A percentile compares a stretch with the other conserved stretches of the same genome.
phyloP scores from a whole-genome alignment of 2,888 invertebrate genomes.

The Cistogaster globosa region DNA sequence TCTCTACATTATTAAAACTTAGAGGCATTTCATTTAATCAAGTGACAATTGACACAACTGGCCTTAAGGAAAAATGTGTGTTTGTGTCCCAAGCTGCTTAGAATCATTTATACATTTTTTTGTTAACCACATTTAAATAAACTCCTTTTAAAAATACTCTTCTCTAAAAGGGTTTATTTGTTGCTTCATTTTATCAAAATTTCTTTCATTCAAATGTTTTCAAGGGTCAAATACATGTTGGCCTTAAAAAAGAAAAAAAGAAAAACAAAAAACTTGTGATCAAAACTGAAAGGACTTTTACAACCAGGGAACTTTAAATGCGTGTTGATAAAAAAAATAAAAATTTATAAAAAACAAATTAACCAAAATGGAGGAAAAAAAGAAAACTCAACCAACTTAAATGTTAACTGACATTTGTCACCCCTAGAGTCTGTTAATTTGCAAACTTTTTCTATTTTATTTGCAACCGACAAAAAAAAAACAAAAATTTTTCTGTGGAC shows the following conservation, averaged over 20 bases:
- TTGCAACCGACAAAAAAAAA: conserved; percentile 27
- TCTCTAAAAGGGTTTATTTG: conserved; percentile 48
- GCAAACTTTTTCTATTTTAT: conserved; percentile 70
- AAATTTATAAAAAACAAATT: neutral
- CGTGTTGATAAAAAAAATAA: neutral
- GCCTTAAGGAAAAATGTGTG: conserved; percentile 40
- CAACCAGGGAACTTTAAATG: too few species aligned
- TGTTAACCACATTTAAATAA: too few species aligned
- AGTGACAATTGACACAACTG: conserved; percentile 71
- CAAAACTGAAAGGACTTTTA: conserved; percentile 12
- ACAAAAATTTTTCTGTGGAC: conserved; percentile 14
- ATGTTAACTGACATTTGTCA: conserved; percentile 68
- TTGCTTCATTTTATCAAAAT: conserved; percentile 42
- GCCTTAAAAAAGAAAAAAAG: conserved; percentile 16
- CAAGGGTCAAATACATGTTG: conserved; percentile 59
- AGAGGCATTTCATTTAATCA: conserved; percentile 70
- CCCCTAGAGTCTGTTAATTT: conserved; percentile 68
- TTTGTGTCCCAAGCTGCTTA: neutral
- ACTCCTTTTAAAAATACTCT: too few species aligned
- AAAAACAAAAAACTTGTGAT: conserved; percentile 23
- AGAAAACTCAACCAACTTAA: conserved; percentile 47
- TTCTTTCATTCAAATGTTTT: conserved; percentile 4
- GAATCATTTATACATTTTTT: too few species aligned
- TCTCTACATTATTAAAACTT: conserved; percentile 24
- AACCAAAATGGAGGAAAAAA: neutral